Evolutionary conservation across 2,113 vertebrate genomes (phyloP).

Genomic region (Helogale parvula): DNA sequence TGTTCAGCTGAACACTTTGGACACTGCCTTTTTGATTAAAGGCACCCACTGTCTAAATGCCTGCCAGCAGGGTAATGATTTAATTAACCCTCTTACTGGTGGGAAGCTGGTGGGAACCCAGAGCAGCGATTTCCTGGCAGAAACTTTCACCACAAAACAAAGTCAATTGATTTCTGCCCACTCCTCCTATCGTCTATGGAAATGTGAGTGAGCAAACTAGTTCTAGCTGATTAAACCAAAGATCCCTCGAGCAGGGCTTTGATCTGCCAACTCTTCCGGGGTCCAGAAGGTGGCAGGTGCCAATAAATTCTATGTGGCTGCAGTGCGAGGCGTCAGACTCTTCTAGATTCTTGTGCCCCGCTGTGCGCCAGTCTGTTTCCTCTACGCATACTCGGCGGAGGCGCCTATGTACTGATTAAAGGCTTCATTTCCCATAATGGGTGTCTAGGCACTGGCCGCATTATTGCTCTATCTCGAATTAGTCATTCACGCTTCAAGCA

Average conservation of each 20-base stretch:
- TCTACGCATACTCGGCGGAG: background rate
- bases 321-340: fast-evolving
- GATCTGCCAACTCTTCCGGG: background rate
- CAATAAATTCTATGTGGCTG: background rate
- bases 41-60: background rate
- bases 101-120: background rate
- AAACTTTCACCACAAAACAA: conserved; percentile 60
- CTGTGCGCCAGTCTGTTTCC: background rate
- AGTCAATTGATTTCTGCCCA: conserved; percentile 54
- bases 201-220: background rate
- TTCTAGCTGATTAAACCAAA: background rate
- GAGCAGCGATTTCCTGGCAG: background rate
- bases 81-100: background rate
- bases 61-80: conserved; percentile 27
- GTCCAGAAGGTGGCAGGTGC: background rate
- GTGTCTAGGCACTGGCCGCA: conserved; percentile 14
- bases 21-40: conserved; percentile 32
- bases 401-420: conserved; percentile 57
- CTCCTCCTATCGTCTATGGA: background rate
- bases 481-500: background rate
- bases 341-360: background rate
- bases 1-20: background rate
- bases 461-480: background rate
- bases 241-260: fast-evolving
- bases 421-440: conserved; percentile 43